Evolutionary conservation across 1,140 invertebrate genomes (phyloP).

Genomic region (Odontomachus brunneus): DNA sequence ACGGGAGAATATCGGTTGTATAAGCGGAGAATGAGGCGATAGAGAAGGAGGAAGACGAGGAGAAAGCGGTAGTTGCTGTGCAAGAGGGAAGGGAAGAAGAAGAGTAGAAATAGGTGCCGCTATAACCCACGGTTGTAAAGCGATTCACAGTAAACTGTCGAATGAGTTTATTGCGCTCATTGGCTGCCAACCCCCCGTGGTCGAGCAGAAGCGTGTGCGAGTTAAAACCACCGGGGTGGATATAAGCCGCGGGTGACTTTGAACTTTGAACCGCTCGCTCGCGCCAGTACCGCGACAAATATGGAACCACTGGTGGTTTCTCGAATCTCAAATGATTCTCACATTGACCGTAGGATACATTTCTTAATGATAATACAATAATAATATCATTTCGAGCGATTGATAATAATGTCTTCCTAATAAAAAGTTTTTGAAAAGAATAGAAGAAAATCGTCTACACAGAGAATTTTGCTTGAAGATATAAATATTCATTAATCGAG

Average conservation of each 20-base stretch:
- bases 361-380: neutral
- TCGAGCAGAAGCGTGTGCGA: conserved; percentile 78
- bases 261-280: conserved; percentile 71
- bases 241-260: conserved; percentile 45
- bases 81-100: neutral
- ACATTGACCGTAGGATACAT: too few species aligned
- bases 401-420: too few species aligned
- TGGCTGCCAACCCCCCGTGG: conserved; percentile 73
- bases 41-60: neutral
- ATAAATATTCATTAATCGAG: too few species aligned
- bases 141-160: conserved; percentile 83
- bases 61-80: neutral
- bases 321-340: conserved; percentile 5
- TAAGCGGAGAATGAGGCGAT: conserved; percentile 37
- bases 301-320: conserved; percentile 68
- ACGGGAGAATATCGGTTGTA: conserved; percentile 35
- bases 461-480: too few species aligned
- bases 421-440: too few species aligned
- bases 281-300: conserved; percentile 74
- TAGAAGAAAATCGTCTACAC: neutral
- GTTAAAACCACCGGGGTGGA: conserved; percentile 72
- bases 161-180: conserved; percentile 86
- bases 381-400: too few species aligned
- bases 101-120: conserved; percentile 61
- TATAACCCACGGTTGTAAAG: conserved; percentile 84